Base-by-base conservation (phyloP, 2,888 invertebrate species). In the Cotesia congregata region DNA sequence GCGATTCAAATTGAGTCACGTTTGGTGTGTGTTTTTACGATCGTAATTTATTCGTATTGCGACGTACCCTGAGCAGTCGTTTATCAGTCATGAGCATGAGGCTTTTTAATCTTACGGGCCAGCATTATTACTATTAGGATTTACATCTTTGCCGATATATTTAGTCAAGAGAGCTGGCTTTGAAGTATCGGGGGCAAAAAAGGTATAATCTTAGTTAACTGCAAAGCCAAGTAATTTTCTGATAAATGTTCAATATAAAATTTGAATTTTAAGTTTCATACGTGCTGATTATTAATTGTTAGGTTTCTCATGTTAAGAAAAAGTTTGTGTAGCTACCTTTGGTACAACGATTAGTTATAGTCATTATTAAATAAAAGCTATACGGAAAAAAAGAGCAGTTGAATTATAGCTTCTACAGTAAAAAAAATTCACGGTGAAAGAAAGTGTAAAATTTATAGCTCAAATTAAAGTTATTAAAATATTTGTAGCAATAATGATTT, bases 11-110 rank as follows among this genome's bases (percentile, higher is more conserved):
- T 87, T 86, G 83, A 86, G 85, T 84, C 83, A 81, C 78, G 78
- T 77, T 64, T 61, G 72, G 74, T 80, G 74, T 76, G 79, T 80
- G 79, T 81, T 78, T 79, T 78, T 80, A 81, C 80, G 82, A 80
- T 83, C 86, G 83, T 86, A 87, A 86, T 86, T 87, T 85, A 86
- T 86, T 83, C 82, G 77, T 77, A 81, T 71, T 77, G 75, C 73
- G 79, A 76, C 76, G 50, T 77, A 78, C 78, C 60, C 75, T 73
- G 79, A 39, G 74, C 67, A 71, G 79, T 79, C 79, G 74, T 76
- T 77, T 73, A 78, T 80, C 78, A 80, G 78, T 30, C 70, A 41
- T 17, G 17, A 20, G 41, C 70, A 41, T 17, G 17, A 20, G 41
- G 7, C 50, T 50, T 60, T 60, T 59, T 70, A 12, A 41, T 75